phyloP scores from a whole-genome alignment of 2,113 vertebrate genomes.

The Leiothrix lutea region DNA sequence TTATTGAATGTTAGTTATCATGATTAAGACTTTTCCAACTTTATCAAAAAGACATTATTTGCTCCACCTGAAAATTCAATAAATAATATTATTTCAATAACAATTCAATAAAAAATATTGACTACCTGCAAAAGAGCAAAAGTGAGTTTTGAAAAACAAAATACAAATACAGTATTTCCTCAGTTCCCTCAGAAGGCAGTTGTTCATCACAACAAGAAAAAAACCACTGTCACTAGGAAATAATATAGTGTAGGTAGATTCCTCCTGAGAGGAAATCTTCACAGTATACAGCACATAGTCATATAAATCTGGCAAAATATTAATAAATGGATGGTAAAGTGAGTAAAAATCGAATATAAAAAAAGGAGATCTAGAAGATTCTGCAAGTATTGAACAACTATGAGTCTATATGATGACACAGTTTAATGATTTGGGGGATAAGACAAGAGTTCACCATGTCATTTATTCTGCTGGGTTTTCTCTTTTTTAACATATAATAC shows the following conservation, averaged over 20 bases:
- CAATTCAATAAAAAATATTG: not conserved
- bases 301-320: not conserved
- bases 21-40: not conserved
- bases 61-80: not conserved
- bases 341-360: not conserved
- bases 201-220: not conserved
- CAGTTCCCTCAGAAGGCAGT: not conserved
- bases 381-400: not conserved
- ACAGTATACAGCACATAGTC: not conserved
- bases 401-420: not conserved
- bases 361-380: not conserved
- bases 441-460: rapidly evolving
- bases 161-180: not conserved
- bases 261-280: not conserved
- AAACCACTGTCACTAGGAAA: not conserved
- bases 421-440: not conserved
- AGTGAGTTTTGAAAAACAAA: not conserved
- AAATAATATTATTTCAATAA: not conserved
- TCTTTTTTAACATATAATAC: not conserved
- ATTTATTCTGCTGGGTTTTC: not conserved
- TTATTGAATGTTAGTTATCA: not conserved
- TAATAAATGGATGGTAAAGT: not conserved
- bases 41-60: not conserved
- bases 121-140: not conserved
- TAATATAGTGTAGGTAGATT: not conserved